phyloP scores from a whole-genome alignment of 2,888 invertebrate species.

The Volucella bombylans region DNA sequence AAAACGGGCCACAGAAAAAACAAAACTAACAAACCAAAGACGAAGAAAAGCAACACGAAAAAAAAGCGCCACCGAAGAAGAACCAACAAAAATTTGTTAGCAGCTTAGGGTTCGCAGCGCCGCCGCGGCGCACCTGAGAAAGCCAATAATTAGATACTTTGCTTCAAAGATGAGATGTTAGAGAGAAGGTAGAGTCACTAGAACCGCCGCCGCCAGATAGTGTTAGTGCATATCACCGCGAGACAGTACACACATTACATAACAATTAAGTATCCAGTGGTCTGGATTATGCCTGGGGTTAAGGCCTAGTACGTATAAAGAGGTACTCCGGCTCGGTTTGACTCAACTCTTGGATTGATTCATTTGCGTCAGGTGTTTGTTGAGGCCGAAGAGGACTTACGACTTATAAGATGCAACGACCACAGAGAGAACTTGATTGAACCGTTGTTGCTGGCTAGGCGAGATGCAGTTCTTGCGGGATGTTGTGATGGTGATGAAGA shows the following conservation, averaged over 20 bases:
- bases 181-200: neutral
- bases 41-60: neutral
- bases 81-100: conserved; percentile 56
- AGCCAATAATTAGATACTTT: conserved; percentile 47
- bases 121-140: neutral
- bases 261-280: conserved; percentile 60
- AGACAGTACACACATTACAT: conserved; percentile 34
- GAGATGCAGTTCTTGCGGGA: conserved; percentile 54
- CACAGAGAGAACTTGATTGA: conserved; percentile 47
- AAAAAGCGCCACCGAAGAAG: conserved; percentile 6
- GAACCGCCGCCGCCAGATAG: conserved; percentile 28
- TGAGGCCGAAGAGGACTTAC: neutral
- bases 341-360: conserved; percentile 53
- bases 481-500: conserved; percentile 55
- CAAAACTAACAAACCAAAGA: conserved; percentile 15
- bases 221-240: conserved; percentile 24
- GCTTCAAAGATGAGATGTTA: conserved; percentile 18
- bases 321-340: conserved; percentile 1
- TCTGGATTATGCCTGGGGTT: conserved; percentile 26
- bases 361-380: conserved; percentile 61
- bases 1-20: conserved; percentile 47
- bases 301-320: conserved; percentile 18
- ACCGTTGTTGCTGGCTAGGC: conserved; percentile 30
- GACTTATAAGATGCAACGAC: neutral
- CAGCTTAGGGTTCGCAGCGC: neutral